Percentiles rank a stretch among this genome's conserved stretches.
Evolutionary conservation across 1,140 invertebrate species (phyloP).

Genomic region (Listronotus bonariensis): DNA sequence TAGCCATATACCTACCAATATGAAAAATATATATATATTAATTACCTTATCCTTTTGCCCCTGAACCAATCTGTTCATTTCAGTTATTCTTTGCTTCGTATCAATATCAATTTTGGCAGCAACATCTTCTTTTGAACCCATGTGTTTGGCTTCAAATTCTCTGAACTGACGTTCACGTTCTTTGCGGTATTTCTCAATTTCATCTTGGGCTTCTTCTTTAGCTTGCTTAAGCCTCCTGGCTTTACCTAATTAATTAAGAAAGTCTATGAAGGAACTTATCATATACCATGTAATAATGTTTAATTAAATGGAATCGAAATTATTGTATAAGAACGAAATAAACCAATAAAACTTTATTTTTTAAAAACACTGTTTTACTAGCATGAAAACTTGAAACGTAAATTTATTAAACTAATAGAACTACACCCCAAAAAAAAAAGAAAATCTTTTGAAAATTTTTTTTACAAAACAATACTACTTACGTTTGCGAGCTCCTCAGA

Average conservation of each 20-base stretch:
- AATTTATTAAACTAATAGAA: too few relatives aligned
- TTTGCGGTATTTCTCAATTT: constrained; percentile 96
- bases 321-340: too few relatives aligned
- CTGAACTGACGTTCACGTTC: constrained; percentile 91
- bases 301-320: too few relatives aligned
- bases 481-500: constrained; percentile 97
- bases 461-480: constrained; percentile 60
- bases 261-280: too few relatives aligned
- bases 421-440: constrained; percentile 6
- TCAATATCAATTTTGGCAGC: constrained; percentile 86
- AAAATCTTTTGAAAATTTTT: constrained; percentile 28
- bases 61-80: constrained; percentile 81
- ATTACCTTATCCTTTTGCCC: constrained; percentile 77
- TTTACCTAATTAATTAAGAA: constrained; percentile 73
- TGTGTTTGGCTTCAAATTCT: constrained; percentile 93
- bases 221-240: constrained; percentile 97
- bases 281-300: too few relatives aligned
- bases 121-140: constrained; percentile 90
- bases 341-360: too few relatives aligned
- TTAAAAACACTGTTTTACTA: too few relatives aligned
- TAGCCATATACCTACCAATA: not conserved
- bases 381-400: too few relatives aligned
- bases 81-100: constrained; percentile 81
- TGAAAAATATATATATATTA: constrained; percentile 1
- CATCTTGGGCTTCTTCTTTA: constrained; percentile 98